Evolutionary conservation across 2,113 vertebrate species (phyloP).

Genomic region (Myrmecobius fasciatus): DNA sequence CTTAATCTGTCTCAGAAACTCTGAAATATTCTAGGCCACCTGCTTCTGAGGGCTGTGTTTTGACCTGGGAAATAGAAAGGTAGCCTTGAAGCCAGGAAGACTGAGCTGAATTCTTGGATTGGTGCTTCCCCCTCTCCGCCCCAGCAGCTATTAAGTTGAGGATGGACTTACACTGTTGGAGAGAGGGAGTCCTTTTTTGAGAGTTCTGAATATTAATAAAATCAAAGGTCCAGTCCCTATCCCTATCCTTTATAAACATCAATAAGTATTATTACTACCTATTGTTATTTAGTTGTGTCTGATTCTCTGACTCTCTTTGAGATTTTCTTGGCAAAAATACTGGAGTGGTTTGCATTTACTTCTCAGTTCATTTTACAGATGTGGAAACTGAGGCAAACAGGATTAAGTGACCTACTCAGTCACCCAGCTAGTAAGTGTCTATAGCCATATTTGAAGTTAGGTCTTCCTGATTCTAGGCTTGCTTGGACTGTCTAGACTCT

Average conservation of each 20-base stretch:
- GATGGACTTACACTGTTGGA: neutral
- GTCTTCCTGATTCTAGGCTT: neutral
- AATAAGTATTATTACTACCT: neutral
- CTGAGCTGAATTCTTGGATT: neutral
- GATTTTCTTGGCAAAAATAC: neutral
- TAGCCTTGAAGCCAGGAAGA: neutral
- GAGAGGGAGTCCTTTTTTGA: neutral
- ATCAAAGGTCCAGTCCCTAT: neutral
- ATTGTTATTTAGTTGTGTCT: neutral
- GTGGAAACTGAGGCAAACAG: neutral
- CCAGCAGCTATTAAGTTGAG: neutral
- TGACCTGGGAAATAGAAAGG: neutral
- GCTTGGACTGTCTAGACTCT: neutral
- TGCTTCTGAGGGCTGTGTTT: neutral
- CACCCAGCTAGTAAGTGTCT: neutral
- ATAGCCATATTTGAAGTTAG: neutral
- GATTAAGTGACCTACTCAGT: neutral
- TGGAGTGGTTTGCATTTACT: neutral
- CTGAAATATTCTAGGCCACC: neutral
- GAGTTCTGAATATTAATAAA: neutral
- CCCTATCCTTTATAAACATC: neutral
- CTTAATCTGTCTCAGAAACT: neutral
- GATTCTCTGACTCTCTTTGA: neutral
- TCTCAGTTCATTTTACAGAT: neutral
- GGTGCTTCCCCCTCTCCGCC: fast-evolving